These are phyloP conservation scores for Laterallus jamaicensis DNA, from an alignment of 2,113 vertebrate species.

Conservation along the genomic window DNA sequence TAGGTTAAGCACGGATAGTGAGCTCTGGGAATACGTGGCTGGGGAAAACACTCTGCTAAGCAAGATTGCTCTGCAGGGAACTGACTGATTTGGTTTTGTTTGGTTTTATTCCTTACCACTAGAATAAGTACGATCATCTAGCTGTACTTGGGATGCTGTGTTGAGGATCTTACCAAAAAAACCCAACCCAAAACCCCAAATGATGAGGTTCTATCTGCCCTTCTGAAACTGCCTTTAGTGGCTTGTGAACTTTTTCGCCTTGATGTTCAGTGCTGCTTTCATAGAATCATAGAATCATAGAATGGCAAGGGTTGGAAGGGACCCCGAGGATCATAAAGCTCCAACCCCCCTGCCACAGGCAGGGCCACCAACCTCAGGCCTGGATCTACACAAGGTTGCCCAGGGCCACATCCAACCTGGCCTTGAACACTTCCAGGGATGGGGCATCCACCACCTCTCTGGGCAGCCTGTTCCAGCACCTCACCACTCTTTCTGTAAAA, in stretches of 20 bases:
- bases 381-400: too few species aligned
- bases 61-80: background rate
- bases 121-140: background rate
- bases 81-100: background rate
- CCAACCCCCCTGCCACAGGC: too few species aligned
- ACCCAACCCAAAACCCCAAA: background rate
- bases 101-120: background rate
- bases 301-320: too few species aligned
- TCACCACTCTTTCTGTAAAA: too few species aligned
- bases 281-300: too few species aligned
- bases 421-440: too few species aligned
- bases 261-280: constrained; percentile 1
- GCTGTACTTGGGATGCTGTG: background rate
- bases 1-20: background rate
- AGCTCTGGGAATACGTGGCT: background rate
- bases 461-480: too few species aligned
- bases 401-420: too few species aligned
- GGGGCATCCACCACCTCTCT: too few species aligned
- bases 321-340: too few species aligned
- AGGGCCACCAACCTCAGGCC: too few species aligned
- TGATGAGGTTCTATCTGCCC: background rate
- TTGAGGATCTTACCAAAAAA: background rate
- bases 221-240: background rate
- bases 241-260: background rate
- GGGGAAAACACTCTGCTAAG: background rate